Evolutionary conservation across 2,113 vertebrate species (phyloP).

Genomic region (Cygnus buccinator): DNA sequence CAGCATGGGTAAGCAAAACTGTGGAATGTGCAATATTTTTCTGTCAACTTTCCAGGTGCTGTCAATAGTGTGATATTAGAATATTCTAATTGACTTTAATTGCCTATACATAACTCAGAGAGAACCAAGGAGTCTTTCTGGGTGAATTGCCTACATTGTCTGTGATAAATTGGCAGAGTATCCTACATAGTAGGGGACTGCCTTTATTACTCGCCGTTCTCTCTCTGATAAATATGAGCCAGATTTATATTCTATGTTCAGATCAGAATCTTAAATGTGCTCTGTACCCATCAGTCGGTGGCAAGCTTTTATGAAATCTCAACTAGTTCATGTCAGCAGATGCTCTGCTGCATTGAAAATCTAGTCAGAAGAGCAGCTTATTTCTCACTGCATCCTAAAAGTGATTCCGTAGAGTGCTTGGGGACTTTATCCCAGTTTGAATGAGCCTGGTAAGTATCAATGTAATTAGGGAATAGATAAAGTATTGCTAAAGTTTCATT

Average conservation of each 20-base stretch:
- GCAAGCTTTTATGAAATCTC: constrained; percentile 15
- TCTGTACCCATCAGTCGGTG: neutral
- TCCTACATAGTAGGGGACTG: neutral
- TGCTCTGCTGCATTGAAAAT: constrained; percentile 21
- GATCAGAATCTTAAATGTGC: neutral
- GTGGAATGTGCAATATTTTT: neutral
- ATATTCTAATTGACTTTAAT: constrained; percentile 32
- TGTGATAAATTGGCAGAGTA: neutral
- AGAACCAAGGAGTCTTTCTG: neutral
- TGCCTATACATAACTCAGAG: neutral
- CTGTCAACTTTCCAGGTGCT: constrained; percentile 37
- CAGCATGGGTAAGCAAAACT: constrained; percentile 70
- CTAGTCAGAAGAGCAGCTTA: neutral
- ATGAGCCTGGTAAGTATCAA: neutral
- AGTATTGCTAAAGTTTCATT: constrained; percentile 26
- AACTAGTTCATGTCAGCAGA: neutral
- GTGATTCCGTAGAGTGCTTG: neutral
- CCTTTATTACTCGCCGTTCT: neutral
- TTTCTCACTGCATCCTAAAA: neutral
- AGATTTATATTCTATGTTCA: neutral
- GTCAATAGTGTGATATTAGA: constrained; percentile 4
- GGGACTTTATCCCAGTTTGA: neutral
- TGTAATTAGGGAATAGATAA: constrained; percentile 19
- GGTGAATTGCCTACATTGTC: neutral
- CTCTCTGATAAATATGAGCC: neutral